Conservation (phyloP, 2,888 invertebrate species). For the Sphaerophoria rueppellii region DNA sequence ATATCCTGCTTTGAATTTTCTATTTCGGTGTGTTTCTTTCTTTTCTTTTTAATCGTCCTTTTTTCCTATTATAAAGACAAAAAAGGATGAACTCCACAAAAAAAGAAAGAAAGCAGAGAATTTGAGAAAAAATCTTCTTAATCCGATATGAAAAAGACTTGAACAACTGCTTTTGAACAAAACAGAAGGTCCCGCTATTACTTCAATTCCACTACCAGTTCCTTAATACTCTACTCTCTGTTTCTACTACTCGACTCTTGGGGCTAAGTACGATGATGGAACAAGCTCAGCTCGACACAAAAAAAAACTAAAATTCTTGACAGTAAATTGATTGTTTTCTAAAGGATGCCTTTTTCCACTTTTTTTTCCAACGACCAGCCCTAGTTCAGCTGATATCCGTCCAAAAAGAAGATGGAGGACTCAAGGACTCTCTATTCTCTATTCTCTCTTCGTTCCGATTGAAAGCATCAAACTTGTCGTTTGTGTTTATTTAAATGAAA, state of each 20-base stretch:
- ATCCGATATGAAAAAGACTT: constrained; percentile 58
- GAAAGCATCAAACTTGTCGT: constrained; percentile 62
- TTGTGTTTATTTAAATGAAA: constrained; percentile 70
- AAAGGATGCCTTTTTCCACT: constrained; percentile 57
- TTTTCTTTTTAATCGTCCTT: constrained; percentile 34
- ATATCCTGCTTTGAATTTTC: constrained; percentile 44
- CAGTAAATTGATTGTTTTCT: constrained; percentile 73
- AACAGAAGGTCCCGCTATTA: constrained; percentile 53
- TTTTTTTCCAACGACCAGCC: neutral
- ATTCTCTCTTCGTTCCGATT: constrained; percentile 56
- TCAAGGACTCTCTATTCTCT: constrained; percentile 8
- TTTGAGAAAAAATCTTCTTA: constrained; percentile 57
- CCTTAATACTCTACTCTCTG: neutral
- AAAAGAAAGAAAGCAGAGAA: neutral
- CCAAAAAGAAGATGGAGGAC: constrained; percentile 8
- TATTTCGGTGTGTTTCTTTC: constrained; percentile 26
- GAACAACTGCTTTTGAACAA: constrained; percentile 58
- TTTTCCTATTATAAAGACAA: constrained; percentile 19
- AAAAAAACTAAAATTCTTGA: constrained; percentile 68
- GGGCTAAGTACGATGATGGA: constrained; percentile 44
- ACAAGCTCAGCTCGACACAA: neutral
- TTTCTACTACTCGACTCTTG: constrained; percentile 4
- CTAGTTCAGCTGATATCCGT: neutral
- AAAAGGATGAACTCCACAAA: constrained; percentile 17
- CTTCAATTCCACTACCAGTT: neutral